Base-by-base conservation (phyloP, 2,113 vertebrate genomes). In the Grammomys dolichurus region DNA sequence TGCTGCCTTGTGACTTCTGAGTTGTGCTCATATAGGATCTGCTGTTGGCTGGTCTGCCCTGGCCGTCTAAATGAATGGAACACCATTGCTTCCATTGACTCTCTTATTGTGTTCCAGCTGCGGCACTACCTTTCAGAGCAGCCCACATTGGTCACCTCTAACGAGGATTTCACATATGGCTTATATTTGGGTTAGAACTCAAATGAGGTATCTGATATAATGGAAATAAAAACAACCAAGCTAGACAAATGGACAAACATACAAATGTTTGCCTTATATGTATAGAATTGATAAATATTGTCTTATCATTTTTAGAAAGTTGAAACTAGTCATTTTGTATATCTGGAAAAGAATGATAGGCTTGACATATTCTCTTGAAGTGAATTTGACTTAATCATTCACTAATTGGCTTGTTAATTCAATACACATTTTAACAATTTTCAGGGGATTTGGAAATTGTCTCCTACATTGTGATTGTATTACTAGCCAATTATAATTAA, bases 111-210 rank as follows among this genome's bases (percentile, higher is more conserved):
- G 26, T 3, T 31, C 16, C 63, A 78, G 10, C 1, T 43, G 22
- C 7, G 43, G 8, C 19, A 31, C 13, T 80, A 81, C 67, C 33
- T 51, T 94, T 22, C 8, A 60, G 89, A 73, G 7, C 10, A n/a
- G 51, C 54, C 87, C 36, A 19, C 8, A 51, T 22, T 19, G 28
- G 20, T 4, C 56, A 31, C 16, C 26, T n/a, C 19, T 40, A 69
- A 40, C 36, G 48, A 33, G 9, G 67, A 26, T 3, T 58, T 95
- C 16, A 73, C 20, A 51, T 77, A 46, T 43, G 12, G 48, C 43
- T 78, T 48, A 9, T 63, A 84, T 73, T 87, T 92, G 58, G 92
- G 84, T 46, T 72, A 51, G 67, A 90, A 91, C 40, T 95, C 4
- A 48, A 93, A 51, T 72, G 46, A 67, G 65, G 26, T 4, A 67